Evolutionary conservation across 2,113 vertebrate genomes (phyloP).

Genomic region (Aplodontia rufa): DNA sequence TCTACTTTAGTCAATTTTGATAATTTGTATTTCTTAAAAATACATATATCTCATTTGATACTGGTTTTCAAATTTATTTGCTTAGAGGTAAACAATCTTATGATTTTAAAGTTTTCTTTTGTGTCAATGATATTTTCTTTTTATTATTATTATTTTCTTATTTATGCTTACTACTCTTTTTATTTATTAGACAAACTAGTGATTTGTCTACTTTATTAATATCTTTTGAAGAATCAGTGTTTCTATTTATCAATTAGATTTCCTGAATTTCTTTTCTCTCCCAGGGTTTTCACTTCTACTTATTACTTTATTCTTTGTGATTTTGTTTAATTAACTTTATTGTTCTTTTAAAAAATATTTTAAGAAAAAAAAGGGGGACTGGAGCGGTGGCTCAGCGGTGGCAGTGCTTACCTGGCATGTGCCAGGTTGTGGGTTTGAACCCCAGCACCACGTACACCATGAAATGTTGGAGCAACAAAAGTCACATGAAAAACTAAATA

Average conservation of each 20-base stretch:
- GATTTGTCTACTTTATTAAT: neutral
- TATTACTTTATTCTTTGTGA: neutral
- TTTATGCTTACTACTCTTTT: neutral
- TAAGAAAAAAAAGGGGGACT: no score
- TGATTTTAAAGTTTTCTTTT: neutral
- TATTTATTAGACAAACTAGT: neutral
- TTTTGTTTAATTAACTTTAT: neutral
- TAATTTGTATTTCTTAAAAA: neutral
- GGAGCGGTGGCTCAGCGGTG: no score
- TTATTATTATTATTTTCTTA: neutral
- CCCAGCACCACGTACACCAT: no score
- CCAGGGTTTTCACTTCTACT: neutral
- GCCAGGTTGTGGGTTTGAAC: no score
- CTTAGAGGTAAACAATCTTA: neutral
- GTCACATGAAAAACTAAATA: no score
- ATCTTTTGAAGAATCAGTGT: neutral
- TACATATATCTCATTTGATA: neutral
- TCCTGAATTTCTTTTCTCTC: neutral
- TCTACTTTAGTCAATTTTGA: neutral
- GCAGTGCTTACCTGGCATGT: no score
- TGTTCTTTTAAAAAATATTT: neutral
- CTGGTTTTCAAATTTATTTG: conserved; percentile 25
- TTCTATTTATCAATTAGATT: neutral
- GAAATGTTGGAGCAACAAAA: no score
- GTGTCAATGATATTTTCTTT: neutral